Base-by-base conservation (phyloP, 2,113 vertebrate species). In the Phaethornis superciliosus region DNA sequence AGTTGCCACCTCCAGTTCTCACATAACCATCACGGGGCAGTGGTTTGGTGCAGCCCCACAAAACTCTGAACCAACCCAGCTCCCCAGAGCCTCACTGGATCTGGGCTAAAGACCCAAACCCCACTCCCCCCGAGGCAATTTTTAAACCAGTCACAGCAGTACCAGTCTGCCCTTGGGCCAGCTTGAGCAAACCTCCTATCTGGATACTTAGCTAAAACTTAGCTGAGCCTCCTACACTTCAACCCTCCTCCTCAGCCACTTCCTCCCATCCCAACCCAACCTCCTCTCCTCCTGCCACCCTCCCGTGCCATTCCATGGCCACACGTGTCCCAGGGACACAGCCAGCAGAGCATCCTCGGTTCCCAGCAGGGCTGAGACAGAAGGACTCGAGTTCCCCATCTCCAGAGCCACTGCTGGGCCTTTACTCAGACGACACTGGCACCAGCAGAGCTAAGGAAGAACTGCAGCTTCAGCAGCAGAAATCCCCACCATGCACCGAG, bases 401-500 rank as follows among this genome's bases (percentile, higher is more conserved):
- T 28, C 0, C 2, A 9, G 28, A 63, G 54, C 20, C 1, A 0
- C 89, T 0, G 37, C 20, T 1, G 52, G 18, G 19, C 9, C 88
- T 94, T 74, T 23, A 4, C 64, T 85, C 96, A 72, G 95, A 1
- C 81, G 46, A 94, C 85, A 83, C 92, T 93, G 95, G 78, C 95
- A 88, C 85, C 96, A 94, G 92, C 95, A 94, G 92, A 94, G 92
- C 86, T 63, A 2, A 63, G 12, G 67, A 65, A 90, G 95, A 90
- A 81, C 95, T 92, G 94, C 94, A 94, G 8, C 55, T 46, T 20
- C 63, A 3, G 80, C 65, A 4, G 62, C 60, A 20, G 81, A n/a
- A 15, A 22, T 52, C 30, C 52, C 78, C 1, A 1, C 7, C 0
- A 32, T 0, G 32, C 0, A 0, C 8, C 0, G 15, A 32, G 35